Percentiles rank a stretch among this genome's conserved stretches.
Evolutionary conservation across 2,113 vertebrate species (phyloP).

Genomic region (Heterotis niloticus): DNA sequence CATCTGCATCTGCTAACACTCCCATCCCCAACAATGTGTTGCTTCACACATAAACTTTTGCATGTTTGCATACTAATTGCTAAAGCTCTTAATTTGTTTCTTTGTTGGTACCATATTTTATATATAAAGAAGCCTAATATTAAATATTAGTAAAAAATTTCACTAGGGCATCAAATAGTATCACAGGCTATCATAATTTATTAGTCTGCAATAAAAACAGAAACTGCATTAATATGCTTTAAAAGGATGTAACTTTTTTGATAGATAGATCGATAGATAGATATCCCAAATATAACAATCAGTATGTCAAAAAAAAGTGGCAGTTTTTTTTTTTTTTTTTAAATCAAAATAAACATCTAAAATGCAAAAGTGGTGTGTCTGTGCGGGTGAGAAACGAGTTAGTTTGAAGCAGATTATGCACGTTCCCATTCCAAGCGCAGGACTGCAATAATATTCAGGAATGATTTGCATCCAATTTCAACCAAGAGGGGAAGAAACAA

Average conservation of each 20-base stretch:
- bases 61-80: no score
- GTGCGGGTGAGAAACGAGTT: constrained; percentile 33
- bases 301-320: constrained; percentile 46
- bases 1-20: no score
- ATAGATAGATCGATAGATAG: no score
- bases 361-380: constrained; percentile 33
- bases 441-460: constrained; percentile 28
- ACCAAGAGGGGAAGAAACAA: constrained; percentile 28
- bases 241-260: no score
- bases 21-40: no score
- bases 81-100: no score
- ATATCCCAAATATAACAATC: constrained; percentile 52
- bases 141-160: background rate
- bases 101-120: no score
- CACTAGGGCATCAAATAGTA: constrained; percentile 13
- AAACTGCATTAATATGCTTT: background rate
- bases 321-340: constrained; percentile 47
- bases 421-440: constrained; percentile 41
- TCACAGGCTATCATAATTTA: background rate
- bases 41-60: no score
- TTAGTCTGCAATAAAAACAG: background rate
- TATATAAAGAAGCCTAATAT: no score
- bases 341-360: constrained; percentile 55
- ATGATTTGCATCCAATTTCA: constrained; percentile 17
- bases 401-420: constrained; percentile 44